Conservation (phyloP, 2,797 vertebrate genomes). For the Cyclura pinguis region DNA sequence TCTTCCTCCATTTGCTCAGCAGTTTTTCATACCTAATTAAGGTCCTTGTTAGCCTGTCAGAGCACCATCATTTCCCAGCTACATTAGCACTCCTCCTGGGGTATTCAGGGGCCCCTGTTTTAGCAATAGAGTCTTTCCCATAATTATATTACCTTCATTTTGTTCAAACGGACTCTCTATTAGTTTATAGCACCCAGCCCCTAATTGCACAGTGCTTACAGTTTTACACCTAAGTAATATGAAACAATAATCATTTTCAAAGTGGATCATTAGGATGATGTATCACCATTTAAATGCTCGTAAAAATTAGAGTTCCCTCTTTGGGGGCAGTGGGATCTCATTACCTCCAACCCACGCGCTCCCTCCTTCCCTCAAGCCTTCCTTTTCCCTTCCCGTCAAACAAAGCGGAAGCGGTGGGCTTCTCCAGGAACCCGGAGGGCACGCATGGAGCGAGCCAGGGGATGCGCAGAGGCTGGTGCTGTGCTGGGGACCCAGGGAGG, state of each 20-base stretch:
- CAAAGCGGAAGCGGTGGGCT: too few species aligned
- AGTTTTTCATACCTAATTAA: slow-evolving; percentile 87
- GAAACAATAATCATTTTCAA: slow-evolving; percentile 85
- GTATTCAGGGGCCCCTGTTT: slow-evolving; percentile 82
- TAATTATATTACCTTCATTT: slow-evolving; percentile 87
- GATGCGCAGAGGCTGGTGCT: background rate
- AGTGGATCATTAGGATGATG: slow-evolving; percentile 82
- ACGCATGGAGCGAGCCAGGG: too few species aligned
- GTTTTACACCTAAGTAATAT: slow-evolving; percentile 85
- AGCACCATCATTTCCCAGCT: slow-evolving; percentile 78
- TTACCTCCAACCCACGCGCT: slow-evolving; percentile 73
- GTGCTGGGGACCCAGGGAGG: background rate
- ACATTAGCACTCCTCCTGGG: slow-evolving; percentile 83
- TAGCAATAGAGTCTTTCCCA: slow-evolving; percentile 81
- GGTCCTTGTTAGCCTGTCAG: slow-evolving; percentile 86
- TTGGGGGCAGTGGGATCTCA: slow-evolving; percentile 79
- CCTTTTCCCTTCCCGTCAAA: too few species aligned
- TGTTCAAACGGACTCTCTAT: slow-evolving; percentile 81
- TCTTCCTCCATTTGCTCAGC: slow-evolving; percentile 70
- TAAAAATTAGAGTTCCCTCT: slow-evolving; percentile 85
- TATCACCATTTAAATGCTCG: slow-evolving; percentile 82
- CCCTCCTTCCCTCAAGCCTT: background rate
- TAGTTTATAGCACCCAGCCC: slow-evolving; percentile 83
- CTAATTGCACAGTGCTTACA: slow-evolving; percentile 84
- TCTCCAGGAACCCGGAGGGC: too few species aligned